These are phyloP conservation scores for Natator depressus DNA, from an alignment of 2,113 vertebrate genomes.

Conservation along the genomic window DNA sequence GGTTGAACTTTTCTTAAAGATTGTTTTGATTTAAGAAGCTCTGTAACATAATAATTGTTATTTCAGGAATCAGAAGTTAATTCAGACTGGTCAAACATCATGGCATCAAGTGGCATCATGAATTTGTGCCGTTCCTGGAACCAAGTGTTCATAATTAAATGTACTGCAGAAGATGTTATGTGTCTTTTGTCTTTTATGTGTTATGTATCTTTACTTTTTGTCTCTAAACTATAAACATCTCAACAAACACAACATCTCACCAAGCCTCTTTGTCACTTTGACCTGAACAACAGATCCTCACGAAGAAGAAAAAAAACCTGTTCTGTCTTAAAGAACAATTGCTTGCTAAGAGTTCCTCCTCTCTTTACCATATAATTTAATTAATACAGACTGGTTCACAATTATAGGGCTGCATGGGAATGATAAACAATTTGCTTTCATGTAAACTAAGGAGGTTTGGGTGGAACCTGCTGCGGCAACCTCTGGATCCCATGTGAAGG, in stretches of 20 bases:
- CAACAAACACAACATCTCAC: constrained; percentile 66
- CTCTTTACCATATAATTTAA: constrained; percentile 58
- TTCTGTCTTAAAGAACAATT: constrained; percentile 65
- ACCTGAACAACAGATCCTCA: constrained; percentile 66
- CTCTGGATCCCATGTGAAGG: constrained; percentile 42
- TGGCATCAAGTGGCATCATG: constrained; percentile 60
- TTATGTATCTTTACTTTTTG: constrained; percentile 40
- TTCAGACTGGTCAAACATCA: constrained; percentile 57
- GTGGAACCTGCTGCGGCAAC: constrained; percentile 47
- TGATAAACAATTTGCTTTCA: constrained; percentile 63
- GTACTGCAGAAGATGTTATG: constrained; percentile 62
- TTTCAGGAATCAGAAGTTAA: constrained; percentile 38
- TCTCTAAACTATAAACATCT: constrained; percentile 72
- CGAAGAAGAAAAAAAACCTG: constrained; percentile 48
- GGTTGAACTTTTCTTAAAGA: not conserved
- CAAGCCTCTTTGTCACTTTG: constrained; percentile 58
- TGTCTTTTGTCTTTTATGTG: not conserved
- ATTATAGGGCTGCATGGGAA: constrained; percentile 50
- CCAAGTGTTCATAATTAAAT: constrained; percentile 71
- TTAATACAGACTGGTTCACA: constrained; percentile 68
- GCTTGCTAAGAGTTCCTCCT: constrained; percentile 77
- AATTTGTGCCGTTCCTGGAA: constrained; percentile 68
- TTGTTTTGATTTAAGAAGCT: constrained; percentile 45
- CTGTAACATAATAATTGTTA: not conserved
- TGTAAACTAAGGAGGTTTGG: constrained; percentile 57